Evolutionary conservation across 2,888 invertebrate species (phyloP), one percentile per base, ranked within the genome.

Genomic region (Syrphus vitripennis): DNA sequence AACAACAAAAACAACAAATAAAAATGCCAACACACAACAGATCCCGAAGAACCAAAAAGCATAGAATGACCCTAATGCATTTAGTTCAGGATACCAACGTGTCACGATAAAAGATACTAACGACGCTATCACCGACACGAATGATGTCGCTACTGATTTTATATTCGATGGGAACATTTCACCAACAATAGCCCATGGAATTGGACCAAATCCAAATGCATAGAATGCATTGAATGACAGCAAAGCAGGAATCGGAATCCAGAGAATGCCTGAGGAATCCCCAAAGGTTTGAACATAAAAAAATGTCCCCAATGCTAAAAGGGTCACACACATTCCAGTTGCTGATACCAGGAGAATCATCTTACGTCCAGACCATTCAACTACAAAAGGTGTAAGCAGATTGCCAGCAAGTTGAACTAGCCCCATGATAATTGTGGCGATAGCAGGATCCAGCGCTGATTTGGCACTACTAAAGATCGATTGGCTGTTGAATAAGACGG

Each of bases 151-250:
- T 12, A 94, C 93, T 0, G 96, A 94, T 91, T 96, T 67, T 0
- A 67, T 50, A 29, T 67, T 67, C 0, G 67, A 48, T 24, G 67
- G 67, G n/a, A 67, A 67, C 91, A 97, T 94, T 91, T 97, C 97
- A 0, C 96, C 95, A 94, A 97, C 95, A 42, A 97, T 94, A 0
- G 96, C 95, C 97, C 97, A 97, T 0, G 97, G 96, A 31, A 97
- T 91, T 0, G 96, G 96, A 1, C 98, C 97, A 83, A 95, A 94
- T 84, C 94, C 97, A 89, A 95, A 93, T 91, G 96, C 95, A 92
- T 96, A 97, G 0, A 95, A 94, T 59, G 95, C 92, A 78, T 96
- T 96, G 93, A 95, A 97, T n/a, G 95, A 89, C 0, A 96, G 94
- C 61, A 97, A 91, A 0, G 96, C 94, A 4, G 95, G 90, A 14